Percentiles rank a stretch among this genome's conserved stretches.
These are phyloP conservation scores for Sminthurinus aureus DNA, from an alignment of 2,888 invertebrate genomes.

Conservation along the genomic window DNA sequence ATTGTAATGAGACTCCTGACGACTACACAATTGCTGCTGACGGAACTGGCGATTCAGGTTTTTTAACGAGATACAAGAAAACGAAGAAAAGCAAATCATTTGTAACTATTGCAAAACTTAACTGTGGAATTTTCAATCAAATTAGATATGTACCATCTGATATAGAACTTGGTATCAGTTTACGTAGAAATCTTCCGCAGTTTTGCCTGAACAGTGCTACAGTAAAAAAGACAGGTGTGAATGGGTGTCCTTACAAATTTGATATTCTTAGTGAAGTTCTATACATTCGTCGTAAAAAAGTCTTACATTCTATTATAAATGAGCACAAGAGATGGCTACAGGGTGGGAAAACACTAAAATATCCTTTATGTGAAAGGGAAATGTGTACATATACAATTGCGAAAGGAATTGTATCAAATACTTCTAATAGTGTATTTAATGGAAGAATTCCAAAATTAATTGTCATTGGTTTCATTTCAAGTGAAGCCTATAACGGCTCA, in stretches of 20 bases:
- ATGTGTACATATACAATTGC: neutral
- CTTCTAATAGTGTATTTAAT: neutral
- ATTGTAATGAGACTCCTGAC: neutral
- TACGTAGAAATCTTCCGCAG: neutral
- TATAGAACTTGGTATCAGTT: neutral
- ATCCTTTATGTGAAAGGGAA: neutral
- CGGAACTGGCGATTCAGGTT: neutral
- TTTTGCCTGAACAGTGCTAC: neutral
- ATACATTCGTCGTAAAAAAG: neutral
- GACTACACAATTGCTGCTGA: neutral
- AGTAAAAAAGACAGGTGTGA: neutral
- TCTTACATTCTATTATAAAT: neutral
- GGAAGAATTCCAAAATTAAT: slow-evolving; percentile 17
- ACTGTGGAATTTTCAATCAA: neutral
- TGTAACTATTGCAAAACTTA: neutral
- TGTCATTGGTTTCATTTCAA: neutral
- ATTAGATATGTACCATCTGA: slow-evolving; percentile 5
- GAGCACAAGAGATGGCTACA: neutral
- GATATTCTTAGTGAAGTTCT: neutral
- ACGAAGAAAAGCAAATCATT: neutral
- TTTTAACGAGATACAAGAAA: neutral
- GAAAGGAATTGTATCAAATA: neutral
- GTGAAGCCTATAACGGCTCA: neutral
- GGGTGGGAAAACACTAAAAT: neutral
- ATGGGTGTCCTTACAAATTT: slow-evolving; percentile 6